Evolutionary conservation across 2,113 vertebrate species (phyloP), one percentile per base, ranked within the genome.

Genomic region (Lipotes vexillifer): DNA sequence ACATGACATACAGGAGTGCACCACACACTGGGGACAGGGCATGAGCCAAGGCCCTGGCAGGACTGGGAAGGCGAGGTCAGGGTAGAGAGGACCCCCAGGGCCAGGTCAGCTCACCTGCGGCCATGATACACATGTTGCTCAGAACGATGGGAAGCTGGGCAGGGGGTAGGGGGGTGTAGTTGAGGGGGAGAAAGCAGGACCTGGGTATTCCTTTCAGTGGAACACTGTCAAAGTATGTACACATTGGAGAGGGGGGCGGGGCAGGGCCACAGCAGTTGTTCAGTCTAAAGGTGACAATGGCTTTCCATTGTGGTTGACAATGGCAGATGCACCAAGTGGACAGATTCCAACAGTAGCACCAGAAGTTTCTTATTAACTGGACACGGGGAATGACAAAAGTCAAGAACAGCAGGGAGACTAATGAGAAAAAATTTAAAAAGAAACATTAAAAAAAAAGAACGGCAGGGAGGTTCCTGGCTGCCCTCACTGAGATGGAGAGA

Each of bases 1-100:
- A 11, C 61, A 2, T 0, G 27, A 44, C 6, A 2, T 7, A 7
- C 1, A 25, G n/a, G n/a, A 2, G n/a, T 2, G 44, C 10, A 2
- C 25, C 71, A 9, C 13, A 4, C 12, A 25, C 38, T 0, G 1
- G 23, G 61, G 71, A 52, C 49, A 52, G 4, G 15, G 49, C 49
- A 52, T 5, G 49, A 52, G 15, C 15, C 49, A 5, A 15, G 49
- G 49, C 49, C 15, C 14, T 17, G 20, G 8, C 17, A 33, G 18
- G 59, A 23, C 18, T 5, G n/a, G 33, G 31, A 15, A 10, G 31
- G 61, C 9, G 3, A 33, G 71, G 41, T 9, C 46, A 5, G 6
- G 23, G 31, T 17, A 27, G 46, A 27, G 59, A 9, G 31, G 66
- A 61, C 29, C 69, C 3, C 20, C 25, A 1, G 38, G 52, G 77